These are phyloP conservation scores for Cheilosia impressa DNA, from an alignment of 2,888 invertebrate genomes.

Conservation along the genomic window DNA sequence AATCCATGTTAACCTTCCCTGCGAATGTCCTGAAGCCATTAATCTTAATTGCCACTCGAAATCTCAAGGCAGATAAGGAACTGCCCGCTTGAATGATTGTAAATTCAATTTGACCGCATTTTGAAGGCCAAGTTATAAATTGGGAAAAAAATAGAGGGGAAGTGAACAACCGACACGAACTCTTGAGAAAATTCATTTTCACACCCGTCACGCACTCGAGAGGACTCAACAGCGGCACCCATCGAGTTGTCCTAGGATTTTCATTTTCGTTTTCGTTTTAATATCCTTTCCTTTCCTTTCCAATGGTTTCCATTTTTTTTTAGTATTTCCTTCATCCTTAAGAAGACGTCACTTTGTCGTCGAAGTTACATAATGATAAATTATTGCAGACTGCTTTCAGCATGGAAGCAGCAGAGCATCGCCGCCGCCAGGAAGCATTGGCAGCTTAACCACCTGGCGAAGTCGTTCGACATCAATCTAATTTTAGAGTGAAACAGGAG, in stretches of 20 bases:
- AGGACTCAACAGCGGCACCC: constrained; percentile 1
- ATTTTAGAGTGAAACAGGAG: not conserved
- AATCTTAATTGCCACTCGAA: constrained; percentile 66
- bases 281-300: constrained; percentile 41
- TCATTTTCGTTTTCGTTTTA: constrained; percentile 12
- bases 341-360: constrained; percentile 55
- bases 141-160: constrained; percentile 1
- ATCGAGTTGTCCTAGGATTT: constrained; percentile 29
- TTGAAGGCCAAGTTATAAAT: constrained; percentile 45
- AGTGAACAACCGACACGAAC: not conserved
- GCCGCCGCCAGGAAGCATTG: constrained; percentile 2
- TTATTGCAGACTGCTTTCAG: constrained; percentile 33
- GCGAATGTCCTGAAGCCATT: constrained; percentile 43
- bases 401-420: not conserved
- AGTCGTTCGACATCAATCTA: constrained; percentile 45
- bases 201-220: constrained; percentile 42
- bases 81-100: constrained; percentile 48
- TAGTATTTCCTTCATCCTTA: constrained; percentile 7
- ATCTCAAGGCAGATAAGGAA: constrained; percentile 57
- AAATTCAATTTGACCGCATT: constrained; percentile 68
- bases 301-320: constrained; percentile 1
- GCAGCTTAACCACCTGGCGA: constrained; percentile 49
- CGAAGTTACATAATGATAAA: constrained; percentile 59
- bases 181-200: constrained; percentile 45
- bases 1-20: constrained; percentile 59